phyloP scores from a whole-genome alignment of 1,140 invertebrate genomes.

The Pectinophora gossypiella region DNA sequence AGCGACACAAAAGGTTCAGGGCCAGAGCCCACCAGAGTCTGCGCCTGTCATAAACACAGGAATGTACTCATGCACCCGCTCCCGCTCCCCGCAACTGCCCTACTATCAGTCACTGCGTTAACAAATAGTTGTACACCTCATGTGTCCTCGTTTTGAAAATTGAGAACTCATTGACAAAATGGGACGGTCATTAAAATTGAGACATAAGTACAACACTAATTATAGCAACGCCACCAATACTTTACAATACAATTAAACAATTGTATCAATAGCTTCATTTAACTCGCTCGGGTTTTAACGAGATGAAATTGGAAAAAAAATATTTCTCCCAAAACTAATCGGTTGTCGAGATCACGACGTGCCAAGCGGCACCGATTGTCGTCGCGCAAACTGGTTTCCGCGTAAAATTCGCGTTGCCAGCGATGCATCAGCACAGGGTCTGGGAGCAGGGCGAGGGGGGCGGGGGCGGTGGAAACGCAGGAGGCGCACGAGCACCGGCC shows the following conservation, averaged over 20 bases:
- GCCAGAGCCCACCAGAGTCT: conserved; percentile 8
- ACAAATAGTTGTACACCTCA: conserved; percentile 20
- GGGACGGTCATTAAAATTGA: not conserved
- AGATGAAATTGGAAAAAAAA: not conserved
- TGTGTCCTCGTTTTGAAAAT: not conserved
- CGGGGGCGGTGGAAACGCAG: conserved; percentile 54
- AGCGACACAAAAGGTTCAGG: conserved; percentile 18
- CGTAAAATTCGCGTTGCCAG: conserved; percentile 66
- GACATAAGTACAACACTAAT: too few species aligned
- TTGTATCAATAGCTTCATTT: not conserved
- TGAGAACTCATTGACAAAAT: not conserved
- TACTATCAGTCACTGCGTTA: conserved; percentile 26
- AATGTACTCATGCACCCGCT: conserved; percentile 21
- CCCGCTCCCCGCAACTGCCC: conserved; percentile 9
- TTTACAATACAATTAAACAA: not conserved
- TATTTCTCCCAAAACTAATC: conserved; percentile 20
- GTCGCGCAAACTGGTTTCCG: conserved; percentile 63
- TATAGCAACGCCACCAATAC: too few species aligned
- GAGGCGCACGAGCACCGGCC: conserved; percentile 56
- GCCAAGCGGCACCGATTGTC: conserved; percentile 43
- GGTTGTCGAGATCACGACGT: conserved; percentile 26
- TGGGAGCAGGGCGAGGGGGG: conserved; percentile 32
- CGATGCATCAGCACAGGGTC: conserved; percentile 58
- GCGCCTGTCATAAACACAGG: conserved; percentile 31
- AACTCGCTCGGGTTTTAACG: not conserved